Conservation (phyloP, 1,140 invertebrate genomes). For the Aphelenchoides fujianensis region DNA sequence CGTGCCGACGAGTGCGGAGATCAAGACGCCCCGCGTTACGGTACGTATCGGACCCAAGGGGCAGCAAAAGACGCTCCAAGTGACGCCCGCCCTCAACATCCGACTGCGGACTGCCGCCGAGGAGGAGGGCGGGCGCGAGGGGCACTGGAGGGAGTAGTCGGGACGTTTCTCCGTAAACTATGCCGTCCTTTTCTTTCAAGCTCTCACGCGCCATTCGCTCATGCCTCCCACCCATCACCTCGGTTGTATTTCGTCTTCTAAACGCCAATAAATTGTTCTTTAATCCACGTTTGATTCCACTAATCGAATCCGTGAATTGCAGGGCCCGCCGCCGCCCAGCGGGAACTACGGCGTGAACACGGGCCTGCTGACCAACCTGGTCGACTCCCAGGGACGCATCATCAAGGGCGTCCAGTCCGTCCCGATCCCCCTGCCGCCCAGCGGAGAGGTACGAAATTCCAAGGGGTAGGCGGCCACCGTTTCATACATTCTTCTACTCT, state of each 20-base stretch:
- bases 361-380: constrained; percentile 47
- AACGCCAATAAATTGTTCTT: too few species aligned
- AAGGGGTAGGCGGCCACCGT: constrained; percentile 18
- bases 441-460: constrained; percentile 29
- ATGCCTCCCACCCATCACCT: too few species aligned
- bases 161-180: not conserved
- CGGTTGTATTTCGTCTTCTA: too few species aligned
- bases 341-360: constrained; percentile 51
- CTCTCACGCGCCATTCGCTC: too few species aligned
- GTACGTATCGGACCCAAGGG: constrained; percentile 18
- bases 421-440: constrained; percentile 26
- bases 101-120: not conserved
- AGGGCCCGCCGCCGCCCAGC: constrained; percentile 36
- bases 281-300: too few species aligned
- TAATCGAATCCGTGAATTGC: too few species aligned
- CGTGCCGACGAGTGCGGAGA: constrained; percentile 4
- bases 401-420: constrained; percentile 42
- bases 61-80: not conserved
- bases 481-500: not conserved
- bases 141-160: not conserved
- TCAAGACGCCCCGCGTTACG: constrained; percentile 23
- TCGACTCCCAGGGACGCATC: constrained; percentile 49
- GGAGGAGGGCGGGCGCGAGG: too few species aligned
- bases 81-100: constrained; percentile 13
- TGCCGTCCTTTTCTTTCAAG: too few species aligned